A percentile compares a stretch with the other conserved stretches of the same genome.
phyloP scores from a whole-genome alignment of 2,113 vertebrate genomes.

The Triplophysa siluroides region DNA sequence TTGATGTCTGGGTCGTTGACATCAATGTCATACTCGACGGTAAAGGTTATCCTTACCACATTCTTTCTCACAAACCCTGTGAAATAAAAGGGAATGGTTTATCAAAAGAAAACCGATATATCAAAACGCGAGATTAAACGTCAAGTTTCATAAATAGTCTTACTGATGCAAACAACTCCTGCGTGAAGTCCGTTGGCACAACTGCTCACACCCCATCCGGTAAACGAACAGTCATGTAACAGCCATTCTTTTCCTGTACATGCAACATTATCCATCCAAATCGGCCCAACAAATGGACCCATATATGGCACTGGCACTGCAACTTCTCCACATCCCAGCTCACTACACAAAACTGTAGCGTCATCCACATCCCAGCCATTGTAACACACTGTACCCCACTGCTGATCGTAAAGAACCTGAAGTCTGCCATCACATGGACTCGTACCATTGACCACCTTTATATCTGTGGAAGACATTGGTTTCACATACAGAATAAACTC shows the following conservation, averaged over 20 bases:
- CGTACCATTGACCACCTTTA: not conserved
- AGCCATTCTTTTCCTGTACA: not conserved
- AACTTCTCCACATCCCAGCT: not conserved
- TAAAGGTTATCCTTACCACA: not conserved
- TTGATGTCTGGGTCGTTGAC: not conserved
- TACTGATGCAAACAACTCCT: slow-evolving; percentile 9
- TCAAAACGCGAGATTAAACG: too few species aligned
- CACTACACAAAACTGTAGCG: not conserved
- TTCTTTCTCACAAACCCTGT: not conserved
- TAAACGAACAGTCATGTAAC: not conserved
- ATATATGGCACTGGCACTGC: not conserved
- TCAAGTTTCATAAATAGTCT: not conserved
- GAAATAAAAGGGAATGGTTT: not conserved
- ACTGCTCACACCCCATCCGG: not conserved
- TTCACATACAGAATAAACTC: not conserved
- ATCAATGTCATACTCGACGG: not conserved
- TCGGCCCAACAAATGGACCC: not conserved
- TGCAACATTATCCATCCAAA: not conserved
- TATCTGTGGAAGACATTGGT: not conserved
- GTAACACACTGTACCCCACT: not conserved
- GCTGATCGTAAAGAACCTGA: not conserved
- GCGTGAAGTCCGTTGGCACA: not conserved
- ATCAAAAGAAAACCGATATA: not conserved
- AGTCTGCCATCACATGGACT: not conserved
- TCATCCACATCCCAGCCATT: not conserved